phyloP scores from a whole-genome alignment of 2,797 vertebrate genomes.

The Gobionotothen gibberifrons region DNA sequence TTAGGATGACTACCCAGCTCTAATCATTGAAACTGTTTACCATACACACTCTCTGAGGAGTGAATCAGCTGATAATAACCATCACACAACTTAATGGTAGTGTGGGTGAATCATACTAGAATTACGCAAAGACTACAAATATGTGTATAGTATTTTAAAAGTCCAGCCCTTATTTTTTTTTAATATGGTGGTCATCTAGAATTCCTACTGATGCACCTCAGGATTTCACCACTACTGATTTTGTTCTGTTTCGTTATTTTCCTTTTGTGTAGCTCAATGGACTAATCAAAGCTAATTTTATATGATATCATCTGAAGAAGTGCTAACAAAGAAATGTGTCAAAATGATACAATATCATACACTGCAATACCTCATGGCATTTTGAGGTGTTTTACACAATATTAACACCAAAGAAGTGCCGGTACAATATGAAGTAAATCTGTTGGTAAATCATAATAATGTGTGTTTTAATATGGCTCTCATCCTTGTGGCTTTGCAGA shows the following conservation, averaged over 20 bases:
- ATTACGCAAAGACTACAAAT: no score
- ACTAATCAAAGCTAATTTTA: no score
- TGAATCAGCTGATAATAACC: neutral
- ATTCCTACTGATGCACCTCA: neutral
- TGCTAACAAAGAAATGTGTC: neutral
- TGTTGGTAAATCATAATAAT: neutral
- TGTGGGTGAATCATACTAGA: neutral
- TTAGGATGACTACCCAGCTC: neutral
- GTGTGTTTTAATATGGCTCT: neutral
- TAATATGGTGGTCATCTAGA: neutral
- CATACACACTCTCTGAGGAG: neutral
- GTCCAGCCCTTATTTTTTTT: neutral
- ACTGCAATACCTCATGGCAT: no score
- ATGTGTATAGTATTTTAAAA: no score
- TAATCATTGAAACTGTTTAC: neutral
- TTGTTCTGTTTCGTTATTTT: no score
- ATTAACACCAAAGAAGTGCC: neutral
- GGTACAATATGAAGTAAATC: neutral
- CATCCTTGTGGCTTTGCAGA: neutral
- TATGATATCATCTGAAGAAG: neutral
- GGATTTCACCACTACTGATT: no score
- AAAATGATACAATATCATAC: neutral
- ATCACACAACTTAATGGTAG: neutral
- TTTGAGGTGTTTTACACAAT: neutral
- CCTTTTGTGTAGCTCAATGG: no score